Percentiles rank a stretch among this genome's conserved stretches.
These are phyloP conservation scores for Heliconius hermathena DNA, from an alignment of 1,140 invertebrate species.

Conservation along the genomic window DNA sequence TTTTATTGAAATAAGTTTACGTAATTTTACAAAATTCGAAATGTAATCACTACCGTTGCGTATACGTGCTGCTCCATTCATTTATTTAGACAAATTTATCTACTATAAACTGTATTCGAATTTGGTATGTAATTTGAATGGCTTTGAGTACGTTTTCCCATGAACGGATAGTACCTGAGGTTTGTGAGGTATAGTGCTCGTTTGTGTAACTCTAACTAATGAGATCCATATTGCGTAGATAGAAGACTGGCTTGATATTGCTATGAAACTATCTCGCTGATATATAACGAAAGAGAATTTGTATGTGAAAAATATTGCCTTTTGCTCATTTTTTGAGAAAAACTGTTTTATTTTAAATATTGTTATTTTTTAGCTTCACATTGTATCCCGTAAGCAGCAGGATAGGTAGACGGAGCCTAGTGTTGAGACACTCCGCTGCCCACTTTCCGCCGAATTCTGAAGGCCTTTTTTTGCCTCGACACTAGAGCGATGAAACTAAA, in stretches of 20 bases:
- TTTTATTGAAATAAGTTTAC: background rate
- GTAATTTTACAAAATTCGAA: background rate
- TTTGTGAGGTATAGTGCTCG: slow-evolving; percentile 36
- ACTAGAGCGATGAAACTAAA: no score
- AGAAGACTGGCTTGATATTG: background rate
- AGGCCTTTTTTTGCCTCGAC: no score
- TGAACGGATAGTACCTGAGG: background rate
- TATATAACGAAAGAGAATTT: slow-evolving; percentile 16
- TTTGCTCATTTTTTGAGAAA: background rate
- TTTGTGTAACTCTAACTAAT: slow-evolving; percentile 37
- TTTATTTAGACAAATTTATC: background rate
- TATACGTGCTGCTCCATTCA: background rate
- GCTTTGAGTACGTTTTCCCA: slow-evolving; percentile 11
- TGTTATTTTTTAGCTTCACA: no score
- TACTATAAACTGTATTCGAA: background rate
- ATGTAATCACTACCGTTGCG: background rate
- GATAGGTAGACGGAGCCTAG: no score
- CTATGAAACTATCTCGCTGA: slow-evolving; percentile 30
- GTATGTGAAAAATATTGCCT: background rate
- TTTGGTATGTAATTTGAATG: slow-evolving; percentile 14
- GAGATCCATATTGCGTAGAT: slow-evolving; percentile 38
- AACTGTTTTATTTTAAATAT: background rate
- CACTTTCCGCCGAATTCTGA: no score
- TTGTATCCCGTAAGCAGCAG: no score
- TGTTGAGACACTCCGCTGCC: no score